Evolutionary conservation across 1,140 invertebrate genomes (phyloP), one percentile per base, ranked within the genome.

Genomic region (Sycophaga agraensis): DNA sequence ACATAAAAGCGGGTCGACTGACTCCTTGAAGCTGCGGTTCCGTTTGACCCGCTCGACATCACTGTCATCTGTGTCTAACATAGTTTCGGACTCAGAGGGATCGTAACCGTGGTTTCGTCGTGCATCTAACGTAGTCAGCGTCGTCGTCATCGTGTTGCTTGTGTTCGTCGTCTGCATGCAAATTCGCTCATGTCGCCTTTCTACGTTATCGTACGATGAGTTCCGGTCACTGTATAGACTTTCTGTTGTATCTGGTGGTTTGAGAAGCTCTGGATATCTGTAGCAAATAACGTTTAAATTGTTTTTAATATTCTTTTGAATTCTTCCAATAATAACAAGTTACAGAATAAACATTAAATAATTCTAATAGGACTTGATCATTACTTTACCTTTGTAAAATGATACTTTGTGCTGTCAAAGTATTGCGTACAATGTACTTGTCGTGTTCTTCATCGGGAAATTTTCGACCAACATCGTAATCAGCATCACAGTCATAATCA

Each of bases 121-220:
- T 19, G 68, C 64, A 9, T 79, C 72, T 14, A 70, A 67, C 69
- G 64, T 78, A 74, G 59, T 73, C 78, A 37, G 4, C 12, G 2
- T 78, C 76, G 48, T 80, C 73, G 2, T 76, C 77, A 48, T 79
- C 74, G 19, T 57, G 19, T 21, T 21, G 11, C 7, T 57, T 16
- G 76, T 31, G 63, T 72, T 73, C 21, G 73, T 77, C 8, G 73
- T 76, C 35, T 70, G 70, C 48, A 77, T 73, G 5, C 7, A 5
- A 70, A 66, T 43, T 7, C 67, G 67, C 2, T 73, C 69, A 58
- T 75, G 73, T 19, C 76, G 70, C 22, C 72, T 81, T 55, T 87
- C 86, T 0, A 89, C 87, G 69, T 89, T 89, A 71, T 91, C 90
- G 73, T 91, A 91, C 34, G 89, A 87, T 3, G 89, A 91, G 60